Conservation (phyloP, 2,797 vertebrate genomes). For the Peromyscus attwateri region DNA sequence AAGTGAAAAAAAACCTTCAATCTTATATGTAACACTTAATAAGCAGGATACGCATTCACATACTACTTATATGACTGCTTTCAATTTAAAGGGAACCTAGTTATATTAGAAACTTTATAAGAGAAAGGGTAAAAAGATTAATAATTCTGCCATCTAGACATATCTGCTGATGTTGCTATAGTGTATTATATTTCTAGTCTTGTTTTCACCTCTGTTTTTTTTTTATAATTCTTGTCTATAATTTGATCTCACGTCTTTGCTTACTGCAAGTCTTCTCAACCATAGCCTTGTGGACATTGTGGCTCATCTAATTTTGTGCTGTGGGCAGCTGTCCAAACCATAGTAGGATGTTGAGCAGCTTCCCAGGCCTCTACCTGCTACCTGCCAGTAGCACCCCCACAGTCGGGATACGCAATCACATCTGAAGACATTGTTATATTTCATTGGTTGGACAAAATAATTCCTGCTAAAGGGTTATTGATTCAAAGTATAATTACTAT, state of each 20-base stretch:
- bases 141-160: not conserved
- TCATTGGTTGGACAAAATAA: not conserved
- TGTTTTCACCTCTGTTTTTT: not conserved
- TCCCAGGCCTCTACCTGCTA: not conserved
- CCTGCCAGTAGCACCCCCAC: not conserved
- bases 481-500: conserved; percentile 37
- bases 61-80: conserved; percentile 14
- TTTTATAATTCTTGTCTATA: conserved; percentile 28
- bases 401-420: conserved; percentile 19
- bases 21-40: conserved; percentile 31
- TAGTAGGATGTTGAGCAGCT: conserved; percentile 1
- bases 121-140: conserved; percentile 6
- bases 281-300: not conserved
- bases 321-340: not conserved
- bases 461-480: not conserved
- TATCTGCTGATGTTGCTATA: not conserved
- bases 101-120: conserved; percentile 45
- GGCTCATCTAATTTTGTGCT: conserved; percentile 23
- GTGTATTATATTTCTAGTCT: not conserved
- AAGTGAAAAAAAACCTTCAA: not conserved
- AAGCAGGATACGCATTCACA: conserved; percentile 1
- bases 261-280: not conserved
- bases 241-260: conserved; percentile 12
- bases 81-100: conserved; percentile 32
- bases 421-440: conserved; percentile 9